Conservation (phyloP, 2,888 invertebrate species). For the Amitus sp. region DNA sequence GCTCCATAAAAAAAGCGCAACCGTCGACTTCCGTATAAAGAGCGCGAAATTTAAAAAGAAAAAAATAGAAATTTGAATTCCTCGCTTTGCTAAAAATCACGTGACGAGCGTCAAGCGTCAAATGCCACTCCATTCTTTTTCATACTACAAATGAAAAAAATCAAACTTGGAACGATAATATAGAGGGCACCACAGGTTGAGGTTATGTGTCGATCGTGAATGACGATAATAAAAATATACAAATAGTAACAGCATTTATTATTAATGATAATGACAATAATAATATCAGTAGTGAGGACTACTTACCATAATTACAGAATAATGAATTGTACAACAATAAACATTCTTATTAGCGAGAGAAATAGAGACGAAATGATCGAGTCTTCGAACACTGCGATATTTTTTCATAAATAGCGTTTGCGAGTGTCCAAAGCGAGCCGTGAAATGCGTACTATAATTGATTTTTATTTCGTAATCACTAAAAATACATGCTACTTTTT, state of each 20-base stretch:
- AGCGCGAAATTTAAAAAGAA: no score
- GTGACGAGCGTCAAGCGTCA: no score
- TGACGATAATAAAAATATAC: slow-evolving; percentile 47
- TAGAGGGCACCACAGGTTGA: no score
- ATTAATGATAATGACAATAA: slow-evolving; percentile 57
- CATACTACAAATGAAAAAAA: no score
- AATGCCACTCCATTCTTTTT: no score
- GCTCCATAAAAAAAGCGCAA: no score
- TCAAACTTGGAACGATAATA: no score
- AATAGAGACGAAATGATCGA: slow-evolving; percentile 46
- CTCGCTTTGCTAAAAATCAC: no score
- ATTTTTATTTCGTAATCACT: slow-evolving; percentile 48
- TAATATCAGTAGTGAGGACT: slow-evolving; percentile 61
- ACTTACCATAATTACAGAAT: slow-evolving; percentile 65
- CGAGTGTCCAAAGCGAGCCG: slow-evolving; percentile 31
- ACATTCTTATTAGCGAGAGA: slow-evolving; percentile 57
- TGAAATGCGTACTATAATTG: slow-evolving; percentile 30
- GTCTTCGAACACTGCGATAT: slow-evolving; percentile 34
- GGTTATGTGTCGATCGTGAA: no score
- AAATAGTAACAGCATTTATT: slow-evolving; percentile 66
- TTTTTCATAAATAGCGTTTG: slow-evolving; percentile 22
- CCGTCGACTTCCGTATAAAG: no score
- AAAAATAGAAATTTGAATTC: no score
- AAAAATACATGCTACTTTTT: slow-evolving; percentile 53
- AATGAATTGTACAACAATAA: slow-evolving; percentile 63